Base-by-base conservation (phyloP, 2,113 vertebrate species). In the Corythornis vintsioides region DNA sequence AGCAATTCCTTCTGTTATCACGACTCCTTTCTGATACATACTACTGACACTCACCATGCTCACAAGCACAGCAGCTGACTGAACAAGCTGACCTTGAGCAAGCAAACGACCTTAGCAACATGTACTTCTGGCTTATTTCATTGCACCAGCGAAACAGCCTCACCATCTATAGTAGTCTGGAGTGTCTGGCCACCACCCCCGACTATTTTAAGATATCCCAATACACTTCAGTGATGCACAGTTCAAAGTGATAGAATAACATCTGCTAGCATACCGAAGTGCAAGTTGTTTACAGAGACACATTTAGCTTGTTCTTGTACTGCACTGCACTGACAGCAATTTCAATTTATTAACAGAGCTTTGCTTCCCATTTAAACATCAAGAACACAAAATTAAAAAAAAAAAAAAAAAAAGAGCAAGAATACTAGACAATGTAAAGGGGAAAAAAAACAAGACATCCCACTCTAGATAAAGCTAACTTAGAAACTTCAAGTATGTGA, bases 121-220 rank as follows among this genome's bases (percentile, higher is more conserved):
- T 98, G 98, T 98, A 98, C 98, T 98, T 98, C 98, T 98, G 98
- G 98, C 98, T 98, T 98, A 96, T 98, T 98, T 99, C 98, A 98
- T 95, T 92, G 94, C 97, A 96, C 96, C 97, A 97, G 98, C 95
- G 60, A 98, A 98, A 97, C 97, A 97, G 98, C 98, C 98, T 98
- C 98, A 98, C 99, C 99, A 99, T 99, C 99, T 99, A 99, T 99
- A 99, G 99, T 98, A 98, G 98, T 99, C 98, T 97, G 97, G 97
- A 96, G 89, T 97, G 96, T 96, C 97, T 98, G 98, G 98, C 98
- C 92, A 80, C 96, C 93, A 97, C 97, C 97, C 86, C 96, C 89
- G 95, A 96, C 98, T 99, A 99, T 99, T 99, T 99, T 99, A 98
- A 98, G 98, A 96, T 95, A 97, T 96, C 94, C 96, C 97, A 97